Conservation (phyloP, 2,888 invertebrate genomes). For the Acronicta leporina region DNA sequence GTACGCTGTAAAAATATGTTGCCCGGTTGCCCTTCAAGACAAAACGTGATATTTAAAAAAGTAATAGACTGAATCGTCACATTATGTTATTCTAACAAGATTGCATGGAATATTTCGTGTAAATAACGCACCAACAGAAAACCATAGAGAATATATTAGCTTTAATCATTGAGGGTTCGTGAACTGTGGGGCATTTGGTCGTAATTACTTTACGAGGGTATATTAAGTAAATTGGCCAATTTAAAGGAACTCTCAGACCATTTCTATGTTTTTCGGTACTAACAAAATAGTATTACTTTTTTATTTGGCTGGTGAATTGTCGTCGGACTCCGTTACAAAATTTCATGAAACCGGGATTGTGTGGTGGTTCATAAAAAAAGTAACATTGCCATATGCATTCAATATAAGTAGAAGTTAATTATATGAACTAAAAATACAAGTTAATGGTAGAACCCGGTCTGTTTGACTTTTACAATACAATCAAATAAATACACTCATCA, state of each 20-base stretch:
- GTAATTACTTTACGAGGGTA: background rate
- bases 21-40: background rate
- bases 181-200: background rate
- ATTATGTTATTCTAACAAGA: conserved; percentile 38
- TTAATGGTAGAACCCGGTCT: too few species aligned
- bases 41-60: conserved; percentile 7
- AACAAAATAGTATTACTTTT: too few species aligned
- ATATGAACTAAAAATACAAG: too few species aligned
- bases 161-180: conserved; percentile 18
- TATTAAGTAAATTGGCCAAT: background rate
- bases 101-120: conserved; percentile 50
- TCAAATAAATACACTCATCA: too few species aligned
- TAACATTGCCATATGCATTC: too few species aligned
- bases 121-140: conserved; percentile 43
- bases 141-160: conserved; percentile 13
- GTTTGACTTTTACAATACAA: too few species aligned
- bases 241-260: background rate
- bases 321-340: too few species aligned
- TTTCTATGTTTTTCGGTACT: background rate
- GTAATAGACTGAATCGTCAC: conserved; percentile 54
- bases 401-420: too few species aligned
- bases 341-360: background rate
- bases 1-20: background rate
- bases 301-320: background rate
- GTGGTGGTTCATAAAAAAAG: too few species aligned